A percentile compares a stretch with the other conserved stretches of the same genome.
phyloP scores from a whole-genome alignment of 2,113 vertebrate genomes.

The Tachysurus vachellii region DNA sequence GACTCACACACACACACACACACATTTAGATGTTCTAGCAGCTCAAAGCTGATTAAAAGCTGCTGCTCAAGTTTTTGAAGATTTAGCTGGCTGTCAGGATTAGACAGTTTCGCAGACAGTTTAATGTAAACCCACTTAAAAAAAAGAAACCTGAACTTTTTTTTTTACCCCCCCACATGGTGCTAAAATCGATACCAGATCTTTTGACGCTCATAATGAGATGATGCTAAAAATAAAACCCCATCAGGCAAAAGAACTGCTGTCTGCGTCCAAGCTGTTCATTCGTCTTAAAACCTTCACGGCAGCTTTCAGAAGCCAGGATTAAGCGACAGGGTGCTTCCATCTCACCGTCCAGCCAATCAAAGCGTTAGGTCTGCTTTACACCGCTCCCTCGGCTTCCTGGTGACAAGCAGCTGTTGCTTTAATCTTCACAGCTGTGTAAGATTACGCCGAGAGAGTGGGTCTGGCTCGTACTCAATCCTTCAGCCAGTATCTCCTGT shows the following conservation, averaged over 20 bases:
- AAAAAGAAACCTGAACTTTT: slow-evolving; percentile 1
- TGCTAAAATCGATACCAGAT: slow-evolving; percentile 9
- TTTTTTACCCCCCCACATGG: not conserved
- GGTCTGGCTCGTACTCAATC: not conserved
- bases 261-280: slow-evolving; percentile 9
- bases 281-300: slow-evolving; percentile 10
- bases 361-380: slow-evolving; percentile 5
- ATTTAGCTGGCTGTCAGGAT: slow-evolving; percentile 64
- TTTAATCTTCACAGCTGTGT: slow-evolving; percentile 33
- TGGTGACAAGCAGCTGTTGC: not conserved
- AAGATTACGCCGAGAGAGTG: not conserved
- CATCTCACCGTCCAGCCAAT: slow-evolving; percentile 18
- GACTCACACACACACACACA: slow-evolving; percentile 28
- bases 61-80: slow-evolving; percentile 52
- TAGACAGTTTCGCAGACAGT: slow-evolving; percentile 52
- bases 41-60: slow-evolving; percentile 71
- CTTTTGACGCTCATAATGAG: slow-evolving; percentile 25
- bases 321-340: slow-evolving; percentile 10
- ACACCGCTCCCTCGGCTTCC: not conserved
- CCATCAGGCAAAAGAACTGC: slow-evolving; percentile 17
- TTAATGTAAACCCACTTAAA: slow-evolving; percentile 39
- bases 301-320: slow-evolving; percentile 1
- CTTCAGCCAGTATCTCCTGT: not conserved
- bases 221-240: slow-evolving; percentile 24
- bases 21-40: slow-evolving; percentile 61